Conservation (phyloP, 1,140 invertebrate species). For the Drosophila pseudoananassae region DNA sequence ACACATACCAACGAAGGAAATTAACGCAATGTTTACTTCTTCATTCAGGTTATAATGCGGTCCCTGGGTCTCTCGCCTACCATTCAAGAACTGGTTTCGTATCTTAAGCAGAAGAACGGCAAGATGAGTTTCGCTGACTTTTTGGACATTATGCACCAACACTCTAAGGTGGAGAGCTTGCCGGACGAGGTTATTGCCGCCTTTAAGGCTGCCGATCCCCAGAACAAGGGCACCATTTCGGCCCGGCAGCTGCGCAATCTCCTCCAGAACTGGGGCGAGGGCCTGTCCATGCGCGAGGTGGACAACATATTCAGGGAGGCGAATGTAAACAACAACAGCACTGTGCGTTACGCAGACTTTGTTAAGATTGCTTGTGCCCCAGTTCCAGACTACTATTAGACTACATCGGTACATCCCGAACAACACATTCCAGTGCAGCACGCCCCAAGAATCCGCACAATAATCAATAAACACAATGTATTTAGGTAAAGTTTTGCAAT, state of each 20-base stretch:
- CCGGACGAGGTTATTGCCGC: conserved; percentile 95
- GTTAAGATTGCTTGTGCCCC: conserved; percentile 97
- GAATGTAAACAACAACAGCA: conserved; percentile 92
- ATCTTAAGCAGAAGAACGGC: conserved; percentile 93
- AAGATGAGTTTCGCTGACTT: conserved; percentile 98
- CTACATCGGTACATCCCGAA: background rate
- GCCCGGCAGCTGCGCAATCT: conserved; percentile 94
- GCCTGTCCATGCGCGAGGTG: conserved; percentile 95
- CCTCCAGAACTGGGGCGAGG: conserved; percentile 95
- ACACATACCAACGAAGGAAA: background rate
- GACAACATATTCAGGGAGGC: conserved; percentile 97
- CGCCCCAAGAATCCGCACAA: conserved; percentile 20
- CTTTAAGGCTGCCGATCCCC: conserved; percentile 92
- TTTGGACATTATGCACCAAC: conserved; percentile 96
- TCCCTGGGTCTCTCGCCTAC: conserved; percentile 97
- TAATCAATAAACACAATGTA: conserved; percentile 37
- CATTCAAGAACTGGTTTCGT: conserved; percentile 93
- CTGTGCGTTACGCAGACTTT: conserved; percentile 96
- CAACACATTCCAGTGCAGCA: conserved; percentile 48
- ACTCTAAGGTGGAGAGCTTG: conserved; percentile 93
- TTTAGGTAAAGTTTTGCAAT: conserved; percentile 53
- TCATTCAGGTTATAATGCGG: conserved; percentile 89
- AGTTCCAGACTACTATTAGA: conserved; percentile 95
- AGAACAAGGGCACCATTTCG: conserved; percentile 90
- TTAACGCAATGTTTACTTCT: background rate